phyloP scores from a whole-genome alignment of 2,888 invertebrate species.

The Pocota personata region DNA sequence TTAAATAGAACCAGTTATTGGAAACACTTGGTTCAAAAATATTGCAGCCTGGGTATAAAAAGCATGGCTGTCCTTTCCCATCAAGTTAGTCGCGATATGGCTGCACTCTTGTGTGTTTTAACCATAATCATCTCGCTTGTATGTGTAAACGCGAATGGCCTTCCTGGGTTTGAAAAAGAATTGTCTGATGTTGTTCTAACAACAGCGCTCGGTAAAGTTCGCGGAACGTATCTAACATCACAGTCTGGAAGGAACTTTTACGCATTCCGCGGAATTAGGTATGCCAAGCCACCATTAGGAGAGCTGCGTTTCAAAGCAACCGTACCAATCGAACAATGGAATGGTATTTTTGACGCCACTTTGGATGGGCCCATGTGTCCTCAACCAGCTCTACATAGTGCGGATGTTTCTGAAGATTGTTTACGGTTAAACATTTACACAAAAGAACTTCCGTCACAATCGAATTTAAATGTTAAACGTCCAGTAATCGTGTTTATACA shows the following conservation, averaged over 20 bases:
- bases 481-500: conserved; percentile 89
- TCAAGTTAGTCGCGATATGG: conserved; percentile 54
- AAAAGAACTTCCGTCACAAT: conserved; percentile 78
- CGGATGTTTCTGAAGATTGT: conserved; percentile 84
- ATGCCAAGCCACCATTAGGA: conserved; percentile 81
- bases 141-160: background rate
- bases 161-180: conserved; percentile 79
- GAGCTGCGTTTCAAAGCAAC: conserved; percentile 82
- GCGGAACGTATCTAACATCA: conserved; percentile 80
- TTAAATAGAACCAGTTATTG: background rate
- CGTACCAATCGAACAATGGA: conserved; percentile 83
- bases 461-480: conserved; percentile 77
- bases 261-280: conserved; percentile 82
- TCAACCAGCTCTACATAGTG: conserved; percentile 80
- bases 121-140: background rate
- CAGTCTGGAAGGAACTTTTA: conserved; percentile 80
- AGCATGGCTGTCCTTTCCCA: background rate
- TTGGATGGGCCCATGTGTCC: conserved; percentile 86
- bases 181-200: conserved; percentile 80
- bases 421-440: conserved; percentile 85
- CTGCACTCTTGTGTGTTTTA: background rate
- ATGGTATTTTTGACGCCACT: conserved; percentile 84
- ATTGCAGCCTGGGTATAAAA: conserved; percentile 44
- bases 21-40: background rate
- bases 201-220: conserved; percentile 81